Conservation (phyloP, 1,140 invertebrate genomes). For the Zaprionus ornatus region DNA sequence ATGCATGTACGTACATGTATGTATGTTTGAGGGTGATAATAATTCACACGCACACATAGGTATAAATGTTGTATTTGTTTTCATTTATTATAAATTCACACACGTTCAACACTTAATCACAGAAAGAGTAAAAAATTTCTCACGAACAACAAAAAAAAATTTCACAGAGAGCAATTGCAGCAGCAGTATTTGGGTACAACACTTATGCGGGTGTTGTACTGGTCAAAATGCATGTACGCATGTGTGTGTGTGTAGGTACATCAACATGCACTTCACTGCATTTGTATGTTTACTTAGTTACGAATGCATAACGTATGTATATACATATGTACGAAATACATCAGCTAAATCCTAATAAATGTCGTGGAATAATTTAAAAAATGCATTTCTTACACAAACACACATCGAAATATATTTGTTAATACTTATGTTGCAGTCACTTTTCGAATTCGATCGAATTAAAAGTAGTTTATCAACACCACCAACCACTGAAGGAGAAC, state of each 20-base stretch:
- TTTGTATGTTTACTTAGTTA: not conserved
- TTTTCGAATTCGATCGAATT: constrained; percentile 9
- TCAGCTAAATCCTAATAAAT: not conserved
- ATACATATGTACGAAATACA: constrained; percentile 13
- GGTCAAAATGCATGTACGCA: constrained; percentile 5
- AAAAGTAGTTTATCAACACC: constrained; percentile 43
- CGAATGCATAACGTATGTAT: constrained; percentile 14
- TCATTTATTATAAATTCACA: constrained; percentile 54
- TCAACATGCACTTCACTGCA: constrained; percentile 6
- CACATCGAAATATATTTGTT: constrained; percentile 11
- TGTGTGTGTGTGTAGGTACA: constrained; percentile 17
- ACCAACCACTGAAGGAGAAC: constrained; percentile 60
- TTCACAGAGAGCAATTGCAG: constrained; percentile 13
- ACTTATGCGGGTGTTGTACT: constrained; percentile 11
- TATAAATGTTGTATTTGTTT: constrained; percentile 29
- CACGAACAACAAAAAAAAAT: constrained; percentile 49
- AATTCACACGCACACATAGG: constrained; percentile 15
- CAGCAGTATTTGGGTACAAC: constrained; percentile 15
- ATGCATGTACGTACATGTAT: constrained; percentile 9
- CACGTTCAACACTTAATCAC: constrained; percentile 58
- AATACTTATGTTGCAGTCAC: constrained; percentile 42
- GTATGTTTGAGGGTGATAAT: constrained; percentile 19
- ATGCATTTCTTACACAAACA: constrained; percentile 14
- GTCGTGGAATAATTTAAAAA: not conserved
- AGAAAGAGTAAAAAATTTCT: constrained; percentile 38